A percentile compares a stretch with the other conserved stretches of the same genome.
Conservation (phyloP, 2,888 invertebrate genomes). For the Nudaria mundana region DNA sequence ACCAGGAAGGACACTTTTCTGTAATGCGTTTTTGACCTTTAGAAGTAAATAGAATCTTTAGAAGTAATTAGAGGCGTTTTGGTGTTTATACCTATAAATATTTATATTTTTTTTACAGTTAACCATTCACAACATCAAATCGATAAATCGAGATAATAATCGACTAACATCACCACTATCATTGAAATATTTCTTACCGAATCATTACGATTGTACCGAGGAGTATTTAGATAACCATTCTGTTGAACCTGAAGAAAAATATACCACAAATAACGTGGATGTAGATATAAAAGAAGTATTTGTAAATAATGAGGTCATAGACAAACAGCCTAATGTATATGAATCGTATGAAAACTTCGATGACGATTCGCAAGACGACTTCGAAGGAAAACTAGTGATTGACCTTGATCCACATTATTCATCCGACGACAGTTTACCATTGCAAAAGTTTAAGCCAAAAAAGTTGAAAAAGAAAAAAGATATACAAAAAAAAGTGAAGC, state of each 20-base stretch:
- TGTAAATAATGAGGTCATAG: slow-evolving; percentile 15
- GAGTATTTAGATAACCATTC: neutral
- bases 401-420: slow-evolving; percentile 39
- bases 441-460: slow-evolving; percentile 40
- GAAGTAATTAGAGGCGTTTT: too few species aligned
- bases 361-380: slow-evolving; percentile 5
- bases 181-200: slow-evolving; percentile 23
- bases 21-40: too few species aligned
- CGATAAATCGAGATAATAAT: slow-evolving; percentile 45
- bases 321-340: neutral
- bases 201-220: slow-evolving; percentile 34
- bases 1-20: too few species aligned
- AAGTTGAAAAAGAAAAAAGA: slow-evolving; percentile 30
- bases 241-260: slow-evolving; percentile 3
- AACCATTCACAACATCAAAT: slow-evolving; percentile 42
- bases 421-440: slow-evolving; percentile 51
- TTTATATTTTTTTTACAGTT: slow-evolving; percentile 44
- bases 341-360: neutral
- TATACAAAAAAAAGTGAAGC: slow-evolving; percentile 1
- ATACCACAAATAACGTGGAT: slow-evolving; percentile 12
- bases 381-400: slow-evolving; percentile 16
- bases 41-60: too few species aligned
- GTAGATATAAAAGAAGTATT: slow-evolving; percentile 35
- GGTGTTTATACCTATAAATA: too few species aligned
- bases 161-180: slow-evolving; percentile 34